Percentiles rank a stretch among this genome's conserved stretches.
phyloP scores from a whole-genome alignment of 2,113 vertebrate genomes.

The Neodon shergylaensis region DNA sequence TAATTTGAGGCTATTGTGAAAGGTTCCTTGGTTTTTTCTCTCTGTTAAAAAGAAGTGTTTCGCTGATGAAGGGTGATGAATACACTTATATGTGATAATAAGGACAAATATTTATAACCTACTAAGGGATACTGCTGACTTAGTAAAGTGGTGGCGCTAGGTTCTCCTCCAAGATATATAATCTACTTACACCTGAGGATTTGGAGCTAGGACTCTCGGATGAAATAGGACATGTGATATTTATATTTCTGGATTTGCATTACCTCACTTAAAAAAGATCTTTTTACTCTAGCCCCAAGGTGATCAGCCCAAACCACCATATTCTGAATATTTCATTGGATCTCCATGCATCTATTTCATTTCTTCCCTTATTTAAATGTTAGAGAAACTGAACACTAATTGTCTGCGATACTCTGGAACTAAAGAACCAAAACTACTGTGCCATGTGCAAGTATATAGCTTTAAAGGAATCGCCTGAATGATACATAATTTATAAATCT shows the following conservation, averaged over 20 bases:
- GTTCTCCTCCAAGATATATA: neutral
- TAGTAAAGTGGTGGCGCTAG: neutral
- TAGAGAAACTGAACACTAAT: neutral
- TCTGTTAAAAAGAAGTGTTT: neutral
- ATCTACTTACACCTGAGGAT: neutral
- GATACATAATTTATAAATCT: constrained; percentile 46
- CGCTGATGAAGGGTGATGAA: neutral
- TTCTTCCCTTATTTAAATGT: constrained; percentile 64
- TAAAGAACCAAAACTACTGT: constrained; percentile 1
- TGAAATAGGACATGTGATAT: neutral
- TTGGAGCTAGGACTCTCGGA: neutral
- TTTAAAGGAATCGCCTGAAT: constrained; percentile 66
- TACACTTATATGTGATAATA: neutral
- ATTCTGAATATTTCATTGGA: constrained; percentile 29
- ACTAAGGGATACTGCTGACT: neutral
- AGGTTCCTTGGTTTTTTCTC: neutral
- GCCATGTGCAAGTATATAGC: constrained; percentile 28
- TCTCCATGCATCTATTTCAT: constrained; percentile 49
- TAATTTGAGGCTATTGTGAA: too few species aligned
- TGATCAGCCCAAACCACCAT: neutral
- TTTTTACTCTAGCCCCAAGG: neutral
- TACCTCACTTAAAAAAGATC: neutral
- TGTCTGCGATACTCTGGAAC: neutral
- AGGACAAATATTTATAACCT: neutral
- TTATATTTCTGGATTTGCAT: neutral